phyloP scores from a whole-genome alignment of 1,140 invertebrate species.

The Apolygus lucorum region DNA sequence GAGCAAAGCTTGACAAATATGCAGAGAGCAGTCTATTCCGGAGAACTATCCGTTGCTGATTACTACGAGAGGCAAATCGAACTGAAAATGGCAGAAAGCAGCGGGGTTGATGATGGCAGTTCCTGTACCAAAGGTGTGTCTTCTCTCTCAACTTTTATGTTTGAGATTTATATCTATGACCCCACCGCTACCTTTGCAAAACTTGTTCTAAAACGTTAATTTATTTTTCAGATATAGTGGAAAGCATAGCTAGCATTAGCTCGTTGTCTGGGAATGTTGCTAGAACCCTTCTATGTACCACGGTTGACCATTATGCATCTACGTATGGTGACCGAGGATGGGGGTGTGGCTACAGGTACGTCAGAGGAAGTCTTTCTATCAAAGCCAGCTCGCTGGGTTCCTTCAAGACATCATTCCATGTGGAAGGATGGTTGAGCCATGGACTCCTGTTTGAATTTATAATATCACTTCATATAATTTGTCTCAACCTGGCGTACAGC shows the following conservation, averaged over 20 bases:
- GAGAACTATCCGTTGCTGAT: slow-evolving; percentile 73
- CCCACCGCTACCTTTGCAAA: too few relatives aligned
- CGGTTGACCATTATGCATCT: slow-evolving; percentile 74
- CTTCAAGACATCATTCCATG: too few relatives aligned
- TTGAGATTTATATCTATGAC: too few relatives aligned
- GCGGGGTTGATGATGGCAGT: slow-evolving; percentile 71
- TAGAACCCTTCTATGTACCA: slow-evolving; percentile 62
- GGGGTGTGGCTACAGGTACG: slow-evolving; percentile 69
- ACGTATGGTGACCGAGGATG: slow-evolving; percentile 81
- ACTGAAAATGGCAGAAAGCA: slow-evolving; percentile 60
- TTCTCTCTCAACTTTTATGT: too few relatives aligned
- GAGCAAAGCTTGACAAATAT: slow-evolving; percentile 74
- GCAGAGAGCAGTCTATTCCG: slow-evolving; percentile 72
- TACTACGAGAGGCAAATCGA: slow-evolving; percentile 75
- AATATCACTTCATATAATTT: slow-evolving; percentile 2
- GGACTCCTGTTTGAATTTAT: slow-evolving; percentile 9
- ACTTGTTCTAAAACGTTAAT: too few relatives aligned
- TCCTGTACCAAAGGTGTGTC: slow-evolving; percentile 60
- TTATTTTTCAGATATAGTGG: slow-evolving; percentile 52
- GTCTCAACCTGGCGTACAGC: neutral
- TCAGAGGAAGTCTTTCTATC: too few relatives aligned
- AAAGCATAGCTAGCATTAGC: slow-evolving; percentile 59
- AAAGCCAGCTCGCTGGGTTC: too few relatives aligned
- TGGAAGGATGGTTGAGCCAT: too few relatives aligned
- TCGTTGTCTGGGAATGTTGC: slow-evolving; percentile 56